Evolutionary conservation across 2,888 invertebrate species (phyloP).

Genomic region (Sclerodermus sp.): DNA sequence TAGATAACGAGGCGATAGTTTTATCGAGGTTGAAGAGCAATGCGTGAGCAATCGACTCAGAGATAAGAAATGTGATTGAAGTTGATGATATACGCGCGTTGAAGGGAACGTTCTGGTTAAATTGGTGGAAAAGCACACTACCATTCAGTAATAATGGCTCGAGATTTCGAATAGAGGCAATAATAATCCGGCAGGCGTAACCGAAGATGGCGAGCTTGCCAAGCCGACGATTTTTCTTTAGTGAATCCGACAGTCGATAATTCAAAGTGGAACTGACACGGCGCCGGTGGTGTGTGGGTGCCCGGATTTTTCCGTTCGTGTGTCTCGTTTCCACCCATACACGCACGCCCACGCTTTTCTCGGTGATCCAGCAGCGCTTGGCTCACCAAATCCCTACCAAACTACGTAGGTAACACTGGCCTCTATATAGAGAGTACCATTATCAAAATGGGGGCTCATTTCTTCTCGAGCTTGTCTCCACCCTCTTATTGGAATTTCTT

Average conservation of each 20-base stretch:
- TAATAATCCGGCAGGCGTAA: no score
- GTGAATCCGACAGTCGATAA: constrained; percentile 41
- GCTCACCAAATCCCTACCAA: constrained; percentile 52
- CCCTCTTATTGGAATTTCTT: constrained; percentile 44
- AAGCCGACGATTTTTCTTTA: no score
- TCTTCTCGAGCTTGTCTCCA: constrained; percentile 41
- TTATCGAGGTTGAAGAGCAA: no score
- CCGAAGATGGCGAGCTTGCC: no score
- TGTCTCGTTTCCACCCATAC: constrained; percentile 13
- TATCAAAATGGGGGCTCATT: constrained; percentile 54
- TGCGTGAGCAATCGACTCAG: no score
- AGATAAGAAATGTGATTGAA: no score
- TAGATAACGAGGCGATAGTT: no score
- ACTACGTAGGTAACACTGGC: constrained; percentile 44
- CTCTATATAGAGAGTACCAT: constrained; percentile 48
- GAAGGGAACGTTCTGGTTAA: no score
- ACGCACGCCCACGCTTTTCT: constrained; percentile 24
- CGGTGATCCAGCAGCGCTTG: constrained; percentile 43
- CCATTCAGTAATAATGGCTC: no score
- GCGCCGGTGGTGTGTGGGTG: constrained; percentile 1
- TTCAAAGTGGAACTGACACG: constrained; percentile 30
- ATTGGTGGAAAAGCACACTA: no score
- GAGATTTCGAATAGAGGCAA: no score
- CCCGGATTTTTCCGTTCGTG: constrained; percentile 8
- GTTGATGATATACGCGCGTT: no score